Conservation (phyloP, 2,113 vertebrate species). For the Phodopus roborovskii region DNA sequence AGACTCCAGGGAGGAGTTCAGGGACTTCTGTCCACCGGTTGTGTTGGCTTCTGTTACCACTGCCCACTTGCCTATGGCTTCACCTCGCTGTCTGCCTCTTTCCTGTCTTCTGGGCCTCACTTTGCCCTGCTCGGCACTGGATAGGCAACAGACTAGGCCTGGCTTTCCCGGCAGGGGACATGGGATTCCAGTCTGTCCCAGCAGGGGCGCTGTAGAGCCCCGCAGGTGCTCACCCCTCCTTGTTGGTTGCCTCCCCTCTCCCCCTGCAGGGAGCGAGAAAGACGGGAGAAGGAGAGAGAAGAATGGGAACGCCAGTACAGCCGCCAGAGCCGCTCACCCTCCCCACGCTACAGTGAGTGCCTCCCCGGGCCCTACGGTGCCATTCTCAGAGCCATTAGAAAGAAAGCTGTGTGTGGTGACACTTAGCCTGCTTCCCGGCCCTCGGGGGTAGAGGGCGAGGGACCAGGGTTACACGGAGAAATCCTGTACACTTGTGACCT, state of each 20-base stretch:
- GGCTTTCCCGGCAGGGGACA: neutral
- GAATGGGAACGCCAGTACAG: slow-evolving; percentile 96
- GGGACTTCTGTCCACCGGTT: no score
- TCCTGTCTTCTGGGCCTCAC: neutral
- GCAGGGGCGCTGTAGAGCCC: no score
- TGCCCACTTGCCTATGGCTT: rapidly evolving
- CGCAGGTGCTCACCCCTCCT: neutral
- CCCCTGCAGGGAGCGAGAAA: slow-evolving; percentile 91
- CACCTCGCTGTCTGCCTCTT: neutral
- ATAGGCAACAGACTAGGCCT: neutral
- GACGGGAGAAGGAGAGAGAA: slow-evolving; percentile 94
- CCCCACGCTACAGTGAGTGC: slow-evolving; percentile 91
- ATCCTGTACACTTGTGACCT: neutral
- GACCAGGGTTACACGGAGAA: neutral
- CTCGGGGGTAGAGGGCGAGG: no score
- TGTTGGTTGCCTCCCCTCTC: slow-evolving; percentile 1
- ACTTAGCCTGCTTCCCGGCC: no score
- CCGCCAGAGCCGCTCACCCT: slow-evolving; percentile 94
- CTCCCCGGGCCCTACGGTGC: no score
- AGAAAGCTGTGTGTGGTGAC: no score
- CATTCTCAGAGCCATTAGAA: no score
- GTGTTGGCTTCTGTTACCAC: neutral
- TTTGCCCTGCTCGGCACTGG: neutral
- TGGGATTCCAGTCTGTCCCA: neutral
- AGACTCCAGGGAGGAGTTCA: neutral